phyloP scores from a whole-genome alignment of 1,140 invertebrate species.

The Muscidifurax raptorellus region DNA sequence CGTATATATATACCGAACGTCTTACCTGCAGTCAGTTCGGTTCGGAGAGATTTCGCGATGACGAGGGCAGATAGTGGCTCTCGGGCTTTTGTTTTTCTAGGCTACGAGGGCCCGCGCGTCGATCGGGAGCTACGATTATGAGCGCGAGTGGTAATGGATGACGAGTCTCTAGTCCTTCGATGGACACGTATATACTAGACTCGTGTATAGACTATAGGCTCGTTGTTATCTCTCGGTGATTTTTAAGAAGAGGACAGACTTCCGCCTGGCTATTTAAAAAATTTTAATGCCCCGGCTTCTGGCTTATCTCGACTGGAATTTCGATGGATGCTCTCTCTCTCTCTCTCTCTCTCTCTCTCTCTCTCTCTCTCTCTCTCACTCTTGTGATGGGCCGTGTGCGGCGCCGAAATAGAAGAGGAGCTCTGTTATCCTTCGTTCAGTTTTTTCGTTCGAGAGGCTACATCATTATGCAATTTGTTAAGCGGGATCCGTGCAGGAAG shows the following conservation, averaged over 20 bases:
- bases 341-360: not conserved
- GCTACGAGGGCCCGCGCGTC: not conserved
- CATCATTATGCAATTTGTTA: not conserved
- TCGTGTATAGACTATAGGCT: no score
- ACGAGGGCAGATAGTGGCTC: not conserved
- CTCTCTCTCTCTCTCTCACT: not conserved
- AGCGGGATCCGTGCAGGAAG: not conserved
- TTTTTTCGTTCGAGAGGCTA: not conserved
- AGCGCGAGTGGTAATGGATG: conserved; percentile 28
- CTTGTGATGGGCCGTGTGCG: no score
- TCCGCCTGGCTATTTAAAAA: conserved; percentile 18
- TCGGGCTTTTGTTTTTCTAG: not conserved
- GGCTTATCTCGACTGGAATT: conserved; percentile 35
- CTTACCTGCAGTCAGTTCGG: not conserved
- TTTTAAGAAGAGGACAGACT: not conserved
- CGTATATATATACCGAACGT: not conserved
- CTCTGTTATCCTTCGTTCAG: conserved; percentile 4
- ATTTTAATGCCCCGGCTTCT: conserved; percentile 9
- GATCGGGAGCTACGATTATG: conserved; percentile 25
- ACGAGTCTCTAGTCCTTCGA: conserved; percentile 8
- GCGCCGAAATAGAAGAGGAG: not conserved
- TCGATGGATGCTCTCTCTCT: conserved; percentile 3
- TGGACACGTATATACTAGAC: not conserved
- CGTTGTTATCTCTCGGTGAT: not conserved
- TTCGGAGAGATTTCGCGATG: conserved; percentile 30